Evolutionary conservation across 2,797 vertebrate species (phyloP).

Genomic region (Crocodylus rhombifer): DNA sequence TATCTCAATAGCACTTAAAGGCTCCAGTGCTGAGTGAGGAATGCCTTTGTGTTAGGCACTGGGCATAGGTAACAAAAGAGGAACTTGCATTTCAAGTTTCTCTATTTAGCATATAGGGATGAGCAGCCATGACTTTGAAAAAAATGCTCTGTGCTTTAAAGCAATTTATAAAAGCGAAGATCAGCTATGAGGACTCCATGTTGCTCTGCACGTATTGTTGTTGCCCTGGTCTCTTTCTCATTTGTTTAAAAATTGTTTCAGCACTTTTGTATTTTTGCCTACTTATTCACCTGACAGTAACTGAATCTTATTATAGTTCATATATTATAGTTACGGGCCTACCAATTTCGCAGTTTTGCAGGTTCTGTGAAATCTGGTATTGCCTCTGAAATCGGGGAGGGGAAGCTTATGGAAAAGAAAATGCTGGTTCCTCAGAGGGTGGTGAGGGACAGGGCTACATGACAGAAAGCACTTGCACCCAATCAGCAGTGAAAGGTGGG

Average conservation of each 20-base stretch:
- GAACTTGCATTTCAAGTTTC: not conserved
- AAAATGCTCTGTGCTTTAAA: not conserved
- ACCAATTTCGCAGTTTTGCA: too few species aligned
- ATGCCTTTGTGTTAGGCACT: not conserved
- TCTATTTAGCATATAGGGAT: not conserved
- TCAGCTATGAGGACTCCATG: not conserved
- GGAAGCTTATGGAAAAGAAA: too few species aligned
- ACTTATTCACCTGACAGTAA: slow-evolving; percentile 22
- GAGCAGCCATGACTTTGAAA: not conserved
- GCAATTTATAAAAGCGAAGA: not conserved
- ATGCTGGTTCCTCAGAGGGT: too few species aligned
- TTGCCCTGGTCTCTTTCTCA: not conserved
- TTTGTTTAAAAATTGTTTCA: slow-evolving; percentile 47
- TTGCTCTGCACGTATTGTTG: not conserved
- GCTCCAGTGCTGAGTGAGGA: rapidly evolving
- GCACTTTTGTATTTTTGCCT: slow-evolving; percentile 1
- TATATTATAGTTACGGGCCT: not conserved
- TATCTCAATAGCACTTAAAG: not conserved
- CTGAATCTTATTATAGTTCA: slow-evolving; percentile 26
- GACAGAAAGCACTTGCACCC: too few species aligned
- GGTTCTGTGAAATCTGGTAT: too few species aligned
- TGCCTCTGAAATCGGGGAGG: too few species aligned
- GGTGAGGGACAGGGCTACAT: too few species aligned
- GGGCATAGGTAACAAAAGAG: not conserved
- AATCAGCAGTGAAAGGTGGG: too few species aligned